Evolutionary conservation across 2,888 invertebrate species (phyloP).

Genomic region (Erpobdella octoculata): DNA sequence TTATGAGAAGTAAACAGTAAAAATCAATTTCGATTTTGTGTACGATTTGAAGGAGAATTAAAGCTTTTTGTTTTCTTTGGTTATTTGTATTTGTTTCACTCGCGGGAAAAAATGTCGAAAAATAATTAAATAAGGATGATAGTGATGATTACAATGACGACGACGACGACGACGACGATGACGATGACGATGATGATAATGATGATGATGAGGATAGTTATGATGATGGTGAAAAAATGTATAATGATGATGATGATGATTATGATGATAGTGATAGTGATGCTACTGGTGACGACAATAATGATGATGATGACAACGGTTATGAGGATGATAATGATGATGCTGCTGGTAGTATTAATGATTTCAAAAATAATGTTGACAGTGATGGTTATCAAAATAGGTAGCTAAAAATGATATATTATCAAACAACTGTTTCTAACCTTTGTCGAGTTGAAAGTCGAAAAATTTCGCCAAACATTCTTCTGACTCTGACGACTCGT

Average conservation of each 20-base stretch:
- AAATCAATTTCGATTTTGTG: too few species aligned
- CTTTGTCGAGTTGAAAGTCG: too few species aligned
- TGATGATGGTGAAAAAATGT: conserved; percentile 4
- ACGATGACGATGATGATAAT: conserved; percentile 20
- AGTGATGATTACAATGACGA: conserved; percentile 19
- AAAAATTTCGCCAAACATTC: too few species aligned
- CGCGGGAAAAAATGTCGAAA: too few species aligned
- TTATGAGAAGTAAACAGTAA: too few species aligned
- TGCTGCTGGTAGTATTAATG: not conserved
- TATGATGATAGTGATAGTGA: conserved; percentile 15
- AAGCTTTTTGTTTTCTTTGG: too few species aligned
- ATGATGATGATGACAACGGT: conserved; percentile 23
- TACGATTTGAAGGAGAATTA: too few species aligned
- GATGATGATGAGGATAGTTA: not conserved
- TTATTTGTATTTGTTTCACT: too few species aligned
- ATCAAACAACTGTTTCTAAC: too few species aligned
- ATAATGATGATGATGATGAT: conserved; percentile 8
- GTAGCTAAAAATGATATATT: too few species aligned
- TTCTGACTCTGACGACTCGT: too few species aligned
- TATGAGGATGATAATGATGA: not conserved
- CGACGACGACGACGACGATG: conserved; percentile 25
- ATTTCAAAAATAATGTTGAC: conserved; percentile 15
- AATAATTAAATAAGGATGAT: not conserved
- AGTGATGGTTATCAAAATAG: conserved; percentile 15
- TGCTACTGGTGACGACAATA: not conserved